These are phyloP conservation scores for Psittacula echo DNA, from an alignment of 2,797 vertebrate genomes.

Conservation along the genomic window DNA sequence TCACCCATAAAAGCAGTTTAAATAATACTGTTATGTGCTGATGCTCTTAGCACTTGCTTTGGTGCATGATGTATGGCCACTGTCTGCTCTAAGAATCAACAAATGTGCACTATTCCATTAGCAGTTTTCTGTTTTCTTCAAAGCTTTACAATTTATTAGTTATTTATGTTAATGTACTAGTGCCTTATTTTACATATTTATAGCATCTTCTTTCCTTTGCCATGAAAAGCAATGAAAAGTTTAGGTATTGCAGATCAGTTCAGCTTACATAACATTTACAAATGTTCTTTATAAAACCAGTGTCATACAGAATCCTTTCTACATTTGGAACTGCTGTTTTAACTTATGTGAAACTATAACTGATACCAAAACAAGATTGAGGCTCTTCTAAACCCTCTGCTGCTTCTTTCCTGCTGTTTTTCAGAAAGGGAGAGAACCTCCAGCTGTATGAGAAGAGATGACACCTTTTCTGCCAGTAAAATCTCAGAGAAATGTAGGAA, in stretches of 20 bases:
- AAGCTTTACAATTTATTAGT: conserved; percentile 71
- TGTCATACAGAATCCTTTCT: not conserved
- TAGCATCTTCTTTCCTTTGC: conserved; percentile 51
- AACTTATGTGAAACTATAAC: not conserved
- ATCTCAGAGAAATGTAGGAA: not conserved
- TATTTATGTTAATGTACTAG: conserved; percentile 71
- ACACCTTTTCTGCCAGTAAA: not conserved
- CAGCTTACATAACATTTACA: conserved; percentile 1
- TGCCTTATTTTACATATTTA: conserved; percentile 71
- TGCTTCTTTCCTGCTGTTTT: not conserved
- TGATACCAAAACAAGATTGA: not conserved
- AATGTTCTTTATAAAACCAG: not conserved
- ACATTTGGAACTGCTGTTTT: not conserved
- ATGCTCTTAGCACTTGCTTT: conserved; percentile 39
- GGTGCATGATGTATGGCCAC: conserved; percentile 44
- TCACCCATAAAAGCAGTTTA: conserved; percentile 40
- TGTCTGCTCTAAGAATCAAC: conserved; percentile 63
- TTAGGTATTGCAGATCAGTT: conserved; percentile 39
- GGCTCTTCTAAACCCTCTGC: not conserved
- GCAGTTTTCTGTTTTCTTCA: conserved; percentile 63
- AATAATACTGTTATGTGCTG: conserved; percentile 27
- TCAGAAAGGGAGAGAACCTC: not conserved
- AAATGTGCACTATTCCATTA: conserved; percentile 71
- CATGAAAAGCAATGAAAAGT: conserved; percentile 19
- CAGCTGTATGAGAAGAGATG: not conserved